Evolutionary conservation across 53 echinoderm and acorn worm genomes (phyloP).

Genomic region (Echinarachnius parma): DNA sequence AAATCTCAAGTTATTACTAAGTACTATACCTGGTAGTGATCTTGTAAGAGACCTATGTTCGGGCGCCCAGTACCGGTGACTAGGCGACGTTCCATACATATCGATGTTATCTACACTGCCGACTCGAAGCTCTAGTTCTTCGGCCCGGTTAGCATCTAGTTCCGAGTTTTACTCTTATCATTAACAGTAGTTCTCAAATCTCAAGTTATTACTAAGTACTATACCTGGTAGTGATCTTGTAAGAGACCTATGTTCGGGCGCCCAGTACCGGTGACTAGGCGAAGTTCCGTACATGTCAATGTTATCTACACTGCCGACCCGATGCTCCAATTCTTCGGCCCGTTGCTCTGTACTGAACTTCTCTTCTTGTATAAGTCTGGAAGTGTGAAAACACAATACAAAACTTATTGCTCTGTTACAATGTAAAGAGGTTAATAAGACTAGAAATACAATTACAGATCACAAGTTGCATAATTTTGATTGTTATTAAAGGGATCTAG

Average conservation of each 20-base stretch:
- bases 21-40: constrained; percentile 71
- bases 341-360: constrained; percentile 89
- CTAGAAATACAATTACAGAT: too few relatives aligned
- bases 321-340: constrained; percentile 91
- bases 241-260: constrained; percentile 70
- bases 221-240: constrained; percentile 83
- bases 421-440: too few relatives aligned
- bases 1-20: too few relatives aligned
- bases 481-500: too few relatives aligned
- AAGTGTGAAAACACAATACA: neutral
- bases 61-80: constrained; percentile 73
- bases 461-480: too few relatives aligned
- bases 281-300: constrained; percentile 76
- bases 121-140: constrained; percentile 90
- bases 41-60: constrained; percentile 79
- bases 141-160: too few relatives aligned
- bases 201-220: too few relatives aligned
- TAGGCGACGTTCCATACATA: neutral
- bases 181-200: too few relatives aligned
- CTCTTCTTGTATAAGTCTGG: constrained; percentile 92
- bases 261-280: constrained; percentile 72
- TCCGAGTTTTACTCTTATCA: too few relatives aligned
- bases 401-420: too few relatives aligned
- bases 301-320: constrained; percentile 94
- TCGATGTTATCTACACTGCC: constrained; percentile 52